Base-by-base conservation (phyloP, 2,888 invertebrate genomes). In the Pandemis heparana region DNA sequence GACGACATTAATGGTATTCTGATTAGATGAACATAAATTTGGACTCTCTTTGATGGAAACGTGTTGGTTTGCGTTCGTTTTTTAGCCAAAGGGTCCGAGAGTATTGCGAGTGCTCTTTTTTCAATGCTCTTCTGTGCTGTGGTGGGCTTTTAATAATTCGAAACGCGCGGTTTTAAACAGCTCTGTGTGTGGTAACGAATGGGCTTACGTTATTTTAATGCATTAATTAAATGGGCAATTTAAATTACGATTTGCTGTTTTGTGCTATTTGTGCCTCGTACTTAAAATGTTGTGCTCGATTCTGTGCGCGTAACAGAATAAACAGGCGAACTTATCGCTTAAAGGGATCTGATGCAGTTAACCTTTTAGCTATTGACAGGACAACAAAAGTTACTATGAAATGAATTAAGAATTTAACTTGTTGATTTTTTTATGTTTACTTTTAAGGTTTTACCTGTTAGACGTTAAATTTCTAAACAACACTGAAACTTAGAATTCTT, bases 11-110 rank as follows among this genome's bases (percentile, higher is more conserved):
- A 85, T 84, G 81, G 78, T 81, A 83, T 85, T 84, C 83, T 85
- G 87, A 89, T 90, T 90, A 87, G 85, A 82, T 79, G 82, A 85
- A 83, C 82, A 86, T 88, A 87, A 86, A 87, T 88, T 85, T 80
- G 70, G 75, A 76, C 71, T 77, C 77, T 70, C 79, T 82, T 79
- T 83, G 85, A 85, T 83, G 84, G 78, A 83, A 82, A 82, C 81
- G 82, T 79, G 81, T 79, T 79, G 78, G 77, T 59, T 62, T 59
- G 69, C 67, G 56, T 39, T 48, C 43, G 63, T 70, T 79, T 75
- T 75, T 65, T 63, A 48, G 75, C 74, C 75, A 79, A 81, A 78
- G 76, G 77, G 70, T 75, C 74, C 66, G 71, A 39, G 23, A 43
- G 66, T 65, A 70, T 70, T 43, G 53, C 46, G 53, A 38, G 48